A percentile compares a stretch with the other conserved stretches of the same genome.
Evolutionary conservation across 2,888 invertebrate genomes (phyloP).

Genomic region (Acronicta psi): DNA sequence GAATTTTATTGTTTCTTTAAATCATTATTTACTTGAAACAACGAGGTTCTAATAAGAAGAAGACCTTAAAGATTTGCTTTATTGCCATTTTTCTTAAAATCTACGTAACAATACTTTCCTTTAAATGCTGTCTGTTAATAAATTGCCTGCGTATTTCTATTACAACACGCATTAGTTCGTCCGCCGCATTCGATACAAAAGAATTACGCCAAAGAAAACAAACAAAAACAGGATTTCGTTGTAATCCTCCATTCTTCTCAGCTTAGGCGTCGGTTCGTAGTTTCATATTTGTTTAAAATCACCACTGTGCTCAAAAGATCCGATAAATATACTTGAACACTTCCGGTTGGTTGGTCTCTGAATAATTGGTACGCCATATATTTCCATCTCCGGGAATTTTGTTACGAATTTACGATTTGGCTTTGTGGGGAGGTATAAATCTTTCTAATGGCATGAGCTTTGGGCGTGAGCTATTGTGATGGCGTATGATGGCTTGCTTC

Average conservation of each 20-base stretch:
- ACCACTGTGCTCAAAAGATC: constrained; percentile 73
- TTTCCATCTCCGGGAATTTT: constrained; percentile 78
- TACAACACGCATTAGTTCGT: constrained; percentile 33
- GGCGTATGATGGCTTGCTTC: constrained; percentile 69
- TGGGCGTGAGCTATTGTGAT: constrained; percentile 78
- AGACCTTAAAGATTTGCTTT: not conserved
- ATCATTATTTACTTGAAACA: too few relatives aligned
- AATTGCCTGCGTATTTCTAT: constrained; percentile 53
- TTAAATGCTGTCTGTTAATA: constrained; percentile 19
- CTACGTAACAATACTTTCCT: constrained; percentile 1
- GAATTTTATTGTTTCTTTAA: too few relatives aligned
- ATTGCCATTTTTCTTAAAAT: constrained; percentile 16
- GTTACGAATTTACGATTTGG: constrained; percentile 79
- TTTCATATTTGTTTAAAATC: constrained; percentile 85
- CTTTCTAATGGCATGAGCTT: constrained; percentile 82
- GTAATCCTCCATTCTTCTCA: constrained; percentile 83
- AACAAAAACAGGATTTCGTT: constrained; percentile 87
- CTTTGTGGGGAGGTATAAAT: constrained; percentile 82
- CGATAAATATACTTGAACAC: constrained; percentile 82
- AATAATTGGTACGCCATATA: constrained; percentile 86
- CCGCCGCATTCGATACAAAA: constrained; percentile 68
- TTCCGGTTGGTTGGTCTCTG: constrained; percentile 82
- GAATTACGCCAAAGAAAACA: constrained; percentile 85
- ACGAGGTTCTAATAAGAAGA: not conserved
- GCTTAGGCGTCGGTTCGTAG: constrained; percentile 77